These are phyloP conservation scores for Salminus brasiliensis DNA, from an alignment of 2,113 vertebrate species.

Conservation along the genomic window DNA sequence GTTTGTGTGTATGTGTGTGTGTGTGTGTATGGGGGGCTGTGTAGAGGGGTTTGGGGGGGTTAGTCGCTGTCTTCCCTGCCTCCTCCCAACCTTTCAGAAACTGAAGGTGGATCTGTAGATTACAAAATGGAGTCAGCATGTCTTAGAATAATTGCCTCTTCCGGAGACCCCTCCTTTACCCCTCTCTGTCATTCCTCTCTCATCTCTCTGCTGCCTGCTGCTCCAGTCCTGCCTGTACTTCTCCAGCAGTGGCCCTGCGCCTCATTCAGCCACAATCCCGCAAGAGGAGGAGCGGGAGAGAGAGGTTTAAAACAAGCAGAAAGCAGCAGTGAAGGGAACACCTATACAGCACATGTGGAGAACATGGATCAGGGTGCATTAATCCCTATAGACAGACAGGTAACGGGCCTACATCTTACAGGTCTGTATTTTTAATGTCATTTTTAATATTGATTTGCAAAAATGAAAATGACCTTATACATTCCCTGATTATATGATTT, in stretches of 20 bases:
- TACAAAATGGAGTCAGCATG: conserved; percentile 60
- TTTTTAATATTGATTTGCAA: too few species aligned
- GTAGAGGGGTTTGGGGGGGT: too few species aligned
- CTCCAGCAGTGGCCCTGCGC: background rate
- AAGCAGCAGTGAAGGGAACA: too few species aligned
- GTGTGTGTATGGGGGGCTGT: conserved; percentile 48
- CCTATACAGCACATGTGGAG: too few species aligned
- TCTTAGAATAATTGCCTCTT: conserved; percentile 63
- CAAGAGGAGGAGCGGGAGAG: background rate
- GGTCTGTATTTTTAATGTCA: too few species aligned
- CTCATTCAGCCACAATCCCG: too few species aligned
- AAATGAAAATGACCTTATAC: too few species aligned
- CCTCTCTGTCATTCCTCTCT: conserved; percentile 27
- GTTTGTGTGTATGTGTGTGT: conserved; percentile 45
- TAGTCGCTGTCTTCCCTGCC: conserved; percentile 1
- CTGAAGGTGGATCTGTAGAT: conserved; percentile 62
- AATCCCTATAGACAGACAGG: too few species aligned
- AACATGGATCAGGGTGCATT: too few species aligned
- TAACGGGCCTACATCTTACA: too few species aligned
- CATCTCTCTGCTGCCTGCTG: background rate
- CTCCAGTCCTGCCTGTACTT: background rate
- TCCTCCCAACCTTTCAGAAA: conserved; percentile 47
- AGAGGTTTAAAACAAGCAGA: background rate
- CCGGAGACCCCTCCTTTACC: conserved; percentile 29
- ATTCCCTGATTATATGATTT: too few species aligned